Base-by-base conservation (phyloP, 2,888 invertebrate genomes). In the Diarsia brunnea region DNA sequence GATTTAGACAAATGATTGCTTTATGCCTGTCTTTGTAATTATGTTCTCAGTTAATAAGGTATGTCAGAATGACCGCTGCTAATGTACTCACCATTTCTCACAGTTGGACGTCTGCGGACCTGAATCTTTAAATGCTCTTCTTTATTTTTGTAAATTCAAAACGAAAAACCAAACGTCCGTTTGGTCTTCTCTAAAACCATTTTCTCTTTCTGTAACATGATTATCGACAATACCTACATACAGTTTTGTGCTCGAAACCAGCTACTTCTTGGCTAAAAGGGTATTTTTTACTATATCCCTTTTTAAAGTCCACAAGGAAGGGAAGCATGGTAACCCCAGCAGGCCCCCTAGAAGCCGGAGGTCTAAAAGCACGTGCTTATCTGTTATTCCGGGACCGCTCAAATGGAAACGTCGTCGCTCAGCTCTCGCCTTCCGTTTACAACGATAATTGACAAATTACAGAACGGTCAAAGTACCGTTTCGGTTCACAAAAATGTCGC, bases 391-490 rank as follows among this genome's bases (percentile, higher is more conserved):
- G 66, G 55, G 63, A 49, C 73, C 71, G 70, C 75, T 70, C 75
- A 82, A 84, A 65, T 75, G 74, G 66, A 65, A 73, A 75, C 43
- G 84, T 73, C 43, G 84, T 73, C 81, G 76, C 61, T 84, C 81
- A 49, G 71, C 63, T 81, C 55, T 53, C 47, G 84, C 53, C 75
- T 83, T 82, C 84, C 81, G 84, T 81, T 84, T 70, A 65, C 67
- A 73, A 81, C 53, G 27, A 84, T 76, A 81, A 83, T 83, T 83
- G 84, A 71, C 64, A 81, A 83, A 84, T 84, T 84, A 84, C 84
- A 49, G 73, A 84, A 65, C 69, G 67, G 64, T 68, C 55, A 61
- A 69, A 75, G 75, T 55, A 68, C 67, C 69, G 61, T 70, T 84
- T 49, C 12, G 66, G 55, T n/a, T 58, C 38, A 66, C 19, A 47